Conservation (phyloP, 2,797 vertebrate species). For the Micropoecilia bifurca region DNA sequence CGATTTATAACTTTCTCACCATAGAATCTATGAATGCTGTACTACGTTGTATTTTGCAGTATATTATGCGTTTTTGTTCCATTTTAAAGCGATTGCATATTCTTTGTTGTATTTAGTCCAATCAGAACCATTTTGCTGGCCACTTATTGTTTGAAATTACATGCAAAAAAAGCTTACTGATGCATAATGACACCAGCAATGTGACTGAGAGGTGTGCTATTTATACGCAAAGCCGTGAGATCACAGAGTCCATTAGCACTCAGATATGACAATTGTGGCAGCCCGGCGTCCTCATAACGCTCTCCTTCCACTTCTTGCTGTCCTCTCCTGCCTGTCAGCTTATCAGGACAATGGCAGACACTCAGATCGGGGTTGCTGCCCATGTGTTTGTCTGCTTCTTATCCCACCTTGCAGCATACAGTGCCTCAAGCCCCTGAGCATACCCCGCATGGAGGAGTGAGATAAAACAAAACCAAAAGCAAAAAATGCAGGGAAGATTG, state of each 20-base stretch:
- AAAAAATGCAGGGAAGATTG: constrained; percentile 48
- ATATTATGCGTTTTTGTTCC: not conserved
- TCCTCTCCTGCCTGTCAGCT: constrained; percentile 75
- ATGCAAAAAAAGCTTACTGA: not conserved
- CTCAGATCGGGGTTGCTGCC: constrained; percentile 74
- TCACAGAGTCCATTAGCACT: constrained; percentile 32
- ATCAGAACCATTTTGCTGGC: not conserved
- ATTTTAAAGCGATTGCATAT: not conserved
- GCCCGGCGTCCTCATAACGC: constrained; percentile 34
- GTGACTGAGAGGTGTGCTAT: constrained; percentile 5
- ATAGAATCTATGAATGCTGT: not conserved
- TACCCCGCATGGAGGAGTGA: constrained; percentile 67
- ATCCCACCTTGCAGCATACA: constrained; percentile 69
- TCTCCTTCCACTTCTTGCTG: constrained; percentile 56
- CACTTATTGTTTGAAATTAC: not conserved
- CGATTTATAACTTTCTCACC: not conserved
- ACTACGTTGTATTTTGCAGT: not conserved
- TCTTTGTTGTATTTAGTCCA: not conserved
- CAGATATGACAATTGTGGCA: constrained; percentile 47
- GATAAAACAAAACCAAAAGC: constrained; percentile 72
- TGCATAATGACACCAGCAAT: not conserved
- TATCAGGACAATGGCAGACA: constrained; percentile 81
- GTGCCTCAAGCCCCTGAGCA: constrained; percentile 65
- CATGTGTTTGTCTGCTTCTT: constrained; percentile 79
- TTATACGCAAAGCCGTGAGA: constrained; percentile 2